These are phyloP conservation scores for Narcine bancroftii DNA, from an alignment of 2,113 vertebrate genomes.

Conservation along the genomic window DNA sequence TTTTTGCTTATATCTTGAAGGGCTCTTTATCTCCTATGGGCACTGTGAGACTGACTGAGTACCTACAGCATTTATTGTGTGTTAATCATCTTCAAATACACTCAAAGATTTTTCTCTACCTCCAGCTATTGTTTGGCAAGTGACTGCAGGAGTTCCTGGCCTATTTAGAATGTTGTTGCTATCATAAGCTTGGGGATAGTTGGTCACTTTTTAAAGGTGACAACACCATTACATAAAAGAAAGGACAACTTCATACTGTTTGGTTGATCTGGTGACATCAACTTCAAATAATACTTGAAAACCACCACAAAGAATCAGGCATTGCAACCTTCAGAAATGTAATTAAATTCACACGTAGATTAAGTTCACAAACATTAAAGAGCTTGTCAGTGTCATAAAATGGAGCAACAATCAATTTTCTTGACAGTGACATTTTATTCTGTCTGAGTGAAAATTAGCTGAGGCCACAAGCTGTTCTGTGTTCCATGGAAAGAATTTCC, in stretches of 20 bases:
- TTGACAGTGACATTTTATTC: constrained; percentile 3
- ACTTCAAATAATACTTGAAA: not conserved
- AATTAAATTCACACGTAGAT: not conserved
- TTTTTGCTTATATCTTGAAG: no score
- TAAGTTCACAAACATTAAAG: not conserved
- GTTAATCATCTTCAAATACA: not conserved
- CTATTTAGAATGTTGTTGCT: not conserved
- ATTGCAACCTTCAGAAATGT: not conserved
- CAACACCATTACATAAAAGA: not conserved
- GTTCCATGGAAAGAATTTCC: constrained; percentile 13
- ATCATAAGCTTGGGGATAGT: not conserved
- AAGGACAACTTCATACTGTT: not conserved
- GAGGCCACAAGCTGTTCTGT: not conserved
- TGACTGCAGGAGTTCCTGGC: not conserved
- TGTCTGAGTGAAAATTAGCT: not conserved
- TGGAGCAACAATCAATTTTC: not conserved
- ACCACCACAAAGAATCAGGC: constrained; percentile 6
- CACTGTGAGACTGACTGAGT: no score
- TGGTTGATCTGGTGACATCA: not conserved
- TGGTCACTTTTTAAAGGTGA: not conserved
- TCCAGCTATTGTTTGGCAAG: not conserved
- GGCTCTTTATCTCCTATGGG: no score
- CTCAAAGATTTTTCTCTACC: not conserved
- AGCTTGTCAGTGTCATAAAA: not conserved
- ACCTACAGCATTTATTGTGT: no score